phyloP scores from a whole-genome alignment of 2,113 vertebrate genomes.

The Plecturocebus donacophilus region DNA sequence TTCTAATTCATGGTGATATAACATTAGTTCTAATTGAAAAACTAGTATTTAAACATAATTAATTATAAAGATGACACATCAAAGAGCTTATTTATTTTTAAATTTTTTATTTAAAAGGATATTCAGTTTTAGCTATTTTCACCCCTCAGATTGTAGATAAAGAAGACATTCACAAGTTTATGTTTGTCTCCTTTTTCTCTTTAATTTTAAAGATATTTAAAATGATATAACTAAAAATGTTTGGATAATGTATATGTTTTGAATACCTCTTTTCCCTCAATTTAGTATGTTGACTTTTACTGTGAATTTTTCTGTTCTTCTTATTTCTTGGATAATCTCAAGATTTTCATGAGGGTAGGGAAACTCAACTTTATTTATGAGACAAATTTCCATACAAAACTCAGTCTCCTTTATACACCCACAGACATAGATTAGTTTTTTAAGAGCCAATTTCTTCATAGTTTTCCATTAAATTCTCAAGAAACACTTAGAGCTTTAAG shows the following conservation, averaged over 20 bases:
- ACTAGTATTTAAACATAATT: slow-evolving; percentile 67
- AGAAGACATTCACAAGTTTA: slow-evolving; percentile 56
- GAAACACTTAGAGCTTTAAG: neutral
- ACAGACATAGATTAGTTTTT: neutral
- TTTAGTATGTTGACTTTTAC: slow-evolving; percentile 61
- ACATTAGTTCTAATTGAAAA: slow-evolving; percentile 69
- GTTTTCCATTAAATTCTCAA: slow-evolving; percentile 37
- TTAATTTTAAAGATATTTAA: slow-evolving; percentile 72
- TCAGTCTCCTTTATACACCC: neutral
- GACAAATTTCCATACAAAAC: slow-evolving; percentile 48
- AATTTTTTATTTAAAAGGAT: slow-evolving; percentile 77
- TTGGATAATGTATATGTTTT: slow-evolving; percentile 26
- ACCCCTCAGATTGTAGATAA: slow-evolving; percentile 54
- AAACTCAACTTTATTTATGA: slow-evolving; percentile 58
- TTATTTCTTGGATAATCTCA: slow-evolving; percentile 66
- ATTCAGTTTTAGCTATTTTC: slow-evolving; percentile 62
- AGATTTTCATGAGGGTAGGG: slow-evolving; percentile 59
- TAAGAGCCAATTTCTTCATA: neutral
- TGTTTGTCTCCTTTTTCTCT: slow-evolving; percentile 55
- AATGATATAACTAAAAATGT: slow-evolving; percentile 49
- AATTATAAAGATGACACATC: slow-evolving; percentile 66
- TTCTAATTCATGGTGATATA: slow-evolving; percentile 75
- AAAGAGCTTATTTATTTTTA: slow-evolving; percentile 80
- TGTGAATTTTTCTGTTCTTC: slow-evolving; percentile 67
- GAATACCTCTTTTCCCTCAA: slow-evolving; percentile 51